phyloP scores from a whole-genome alignment of 2,797 vertebrate genomes.

The Fistularia commersonii region DNA sequence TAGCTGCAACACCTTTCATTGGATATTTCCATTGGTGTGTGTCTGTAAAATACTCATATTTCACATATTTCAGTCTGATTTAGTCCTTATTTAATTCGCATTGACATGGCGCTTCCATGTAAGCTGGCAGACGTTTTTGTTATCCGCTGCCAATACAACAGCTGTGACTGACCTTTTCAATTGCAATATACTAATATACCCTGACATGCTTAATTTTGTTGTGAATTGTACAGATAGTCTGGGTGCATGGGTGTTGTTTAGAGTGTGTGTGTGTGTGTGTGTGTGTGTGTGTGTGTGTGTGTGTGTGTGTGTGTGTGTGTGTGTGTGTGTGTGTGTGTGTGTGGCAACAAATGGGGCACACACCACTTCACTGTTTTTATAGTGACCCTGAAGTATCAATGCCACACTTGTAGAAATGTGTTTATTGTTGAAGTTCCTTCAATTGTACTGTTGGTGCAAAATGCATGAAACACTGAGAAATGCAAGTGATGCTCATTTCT shows the following conservation, averaged over 20 bases:
- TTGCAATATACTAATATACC: conserved; percentile 33
- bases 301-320: conserved; percentile 13
- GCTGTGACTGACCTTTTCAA: conserved; percentile 23
- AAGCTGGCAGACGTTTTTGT: conserved; percentile 20
- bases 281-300: conserved; percentile 35
- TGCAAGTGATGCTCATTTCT: too few species aligned
- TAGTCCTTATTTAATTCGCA: not conserved
- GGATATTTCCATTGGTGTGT: not conserved
- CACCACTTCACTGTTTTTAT: conserved; percentile 16
- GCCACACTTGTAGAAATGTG: conserved; percentile 27
- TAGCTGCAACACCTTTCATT: too few species aligned
- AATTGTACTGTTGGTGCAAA: not conserved
- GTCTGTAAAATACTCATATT: not conserved
- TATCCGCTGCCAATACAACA: conserved; percentile 35
- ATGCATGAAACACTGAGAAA: too few species aligned
- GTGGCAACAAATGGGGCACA: conserved; percentile 30
- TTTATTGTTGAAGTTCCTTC: conserved; percentile 30
- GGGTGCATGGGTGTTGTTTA: not conserved
- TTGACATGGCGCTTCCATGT: conserved; percentile 1
- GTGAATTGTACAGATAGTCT: conserved; percentile 24
- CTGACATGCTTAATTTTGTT: conserved; percentile 43
- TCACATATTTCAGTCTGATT: not conserved
- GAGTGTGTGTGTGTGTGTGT: conserved; percentile 42
- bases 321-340: conserved; percentile 1
- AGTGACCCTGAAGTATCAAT: conserved; percentile 16